Conservation (phyloP, 2,797 vertebrate species). For the Acipenser ruthenus region DNA sequence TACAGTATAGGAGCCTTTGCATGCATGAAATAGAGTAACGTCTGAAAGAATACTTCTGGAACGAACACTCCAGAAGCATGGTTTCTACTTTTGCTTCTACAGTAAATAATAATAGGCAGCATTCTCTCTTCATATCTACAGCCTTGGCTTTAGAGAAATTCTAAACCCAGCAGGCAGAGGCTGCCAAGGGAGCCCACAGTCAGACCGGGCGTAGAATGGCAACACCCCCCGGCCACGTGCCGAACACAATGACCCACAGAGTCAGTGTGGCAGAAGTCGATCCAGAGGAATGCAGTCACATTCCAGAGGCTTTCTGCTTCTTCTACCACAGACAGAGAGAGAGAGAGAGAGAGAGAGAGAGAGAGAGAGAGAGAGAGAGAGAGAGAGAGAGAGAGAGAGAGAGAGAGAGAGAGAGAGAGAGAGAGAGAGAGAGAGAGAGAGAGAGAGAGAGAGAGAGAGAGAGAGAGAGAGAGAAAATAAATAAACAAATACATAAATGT, state of each 20-base stretch:
- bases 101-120: neutral
- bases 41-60: too few relatives aligned
- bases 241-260: conserved; percentile 65
- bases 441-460: neutral
- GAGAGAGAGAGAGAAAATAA: conserved; percentile 10
- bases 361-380: neutral
- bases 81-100: too few relatives aligned
- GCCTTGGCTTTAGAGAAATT: conserved; percentile 20
- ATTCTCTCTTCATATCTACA: neutral
- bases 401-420: conserved; percentile 13
- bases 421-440: too few relatives aligned
- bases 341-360: too few relatives aligned
- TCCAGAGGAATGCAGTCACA: conserved; percentile 43
- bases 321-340: conserved; percentile 49
- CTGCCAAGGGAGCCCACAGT: conserved; percentile 46
- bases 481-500: too few relatives aligned
- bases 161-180: conserved; percentile 56
- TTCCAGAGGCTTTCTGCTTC: conserved; percentile 55
- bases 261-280: conserved; percentile 48
- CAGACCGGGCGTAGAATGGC: conserved; percentile 39
- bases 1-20: too few relatives aligned
- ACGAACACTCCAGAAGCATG: too few relatives aligned
- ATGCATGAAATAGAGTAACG: too few relatives aligned
- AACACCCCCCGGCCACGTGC: conserved; percentile 57
- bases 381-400: neutral